Conservation (phyloP, 2,797 vertebrate species). For the Myoxocephalus aenaeus region DNA sequence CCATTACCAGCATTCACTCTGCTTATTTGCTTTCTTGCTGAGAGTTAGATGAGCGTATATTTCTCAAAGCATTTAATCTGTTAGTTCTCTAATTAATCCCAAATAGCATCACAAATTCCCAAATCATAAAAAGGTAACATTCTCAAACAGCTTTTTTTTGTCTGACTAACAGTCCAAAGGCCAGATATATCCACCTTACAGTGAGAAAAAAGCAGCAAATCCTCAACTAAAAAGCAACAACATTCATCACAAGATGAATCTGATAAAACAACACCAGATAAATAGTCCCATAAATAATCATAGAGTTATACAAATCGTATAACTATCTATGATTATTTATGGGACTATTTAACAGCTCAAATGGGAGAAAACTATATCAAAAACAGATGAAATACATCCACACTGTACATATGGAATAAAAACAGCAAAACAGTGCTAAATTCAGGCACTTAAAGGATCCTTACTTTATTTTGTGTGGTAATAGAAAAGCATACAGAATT, state of each 20-base stretch:
- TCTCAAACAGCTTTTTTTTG: background rate
- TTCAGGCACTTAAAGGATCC: conserved; percentile 99
- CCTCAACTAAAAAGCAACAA: background rate
- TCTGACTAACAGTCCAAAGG: background rate
- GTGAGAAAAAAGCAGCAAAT: background rate
- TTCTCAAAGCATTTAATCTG: background rate
- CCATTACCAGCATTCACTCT: background rate
- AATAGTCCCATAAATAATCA: too few relatives aligned
- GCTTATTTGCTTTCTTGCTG: background rate
- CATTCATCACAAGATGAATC: background rate
- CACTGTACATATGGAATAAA: conserved; percentile 25
- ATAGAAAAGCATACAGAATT: conserved; percentile 91
- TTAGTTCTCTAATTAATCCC: background rate
- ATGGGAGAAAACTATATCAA: background rate
- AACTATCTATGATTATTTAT: background rate
- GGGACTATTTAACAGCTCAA: background rate
- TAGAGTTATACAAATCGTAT: too few relatives aligned
- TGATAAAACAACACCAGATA: too few relatives aligned
- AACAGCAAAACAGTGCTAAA: conserved; percentile 78
- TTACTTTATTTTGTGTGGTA: conserved; percentile 96
- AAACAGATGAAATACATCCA: background rate
- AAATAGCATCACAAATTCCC: background rate
- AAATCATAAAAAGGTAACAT: background rate
- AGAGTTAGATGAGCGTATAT: background rate
- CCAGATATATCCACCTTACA: background rate